Evolutionary conservation across 2,113 vertebrate species (phyloP).

Genomic region (Spilogale gracilis): DNA sequence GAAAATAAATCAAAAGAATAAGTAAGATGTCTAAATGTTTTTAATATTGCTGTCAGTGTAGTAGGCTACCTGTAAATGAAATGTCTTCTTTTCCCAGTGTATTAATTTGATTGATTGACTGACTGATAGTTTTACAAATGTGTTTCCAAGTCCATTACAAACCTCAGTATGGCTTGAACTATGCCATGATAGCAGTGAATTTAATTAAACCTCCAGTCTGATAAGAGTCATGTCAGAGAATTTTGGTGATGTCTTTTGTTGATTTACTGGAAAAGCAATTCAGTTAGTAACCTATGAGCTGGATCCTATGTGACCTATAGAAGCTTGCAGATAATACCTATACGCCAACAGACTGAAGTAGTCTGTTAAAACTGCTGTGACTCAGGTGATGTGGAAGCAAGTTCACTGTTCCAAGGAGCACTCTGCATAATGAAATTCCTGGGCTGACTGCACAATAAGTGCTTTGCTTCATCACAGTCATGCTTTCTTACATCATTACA

Average conservation of each 20-base stretch:
- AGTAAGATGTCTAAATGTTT: conserved; percentile 84
- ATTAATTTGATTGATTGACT: conserved; percentile 82
- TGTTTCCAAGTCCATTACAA: conserved; percentile 80
- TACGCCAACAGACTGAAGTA: conserved; percentile 81
- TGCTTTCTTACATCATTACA: conserved; percentile 99
- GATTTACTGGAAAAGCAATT: conserved; percentile 80
- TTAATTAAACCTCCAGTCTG: conserved; percentile 74
- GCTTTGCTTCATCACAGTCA: conserved; percentile 97
- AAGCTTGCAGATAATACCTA: conserved; percentile 80
- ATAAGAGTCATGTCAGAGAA: conserved; percentile 77
- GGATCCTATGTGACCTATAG: conserved; percentile 79
- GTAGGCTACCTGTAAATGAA: conserved; percentile 81
- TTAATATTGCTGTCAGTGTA: conserved; percentile 82
- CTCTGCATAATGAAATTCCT: conserved; percentile 90
- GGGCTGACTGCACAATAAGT: conserved; percentile 90
- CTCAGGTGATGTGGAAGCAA: conserved; percentile 83
- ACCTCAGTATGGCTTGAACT: conserved; percentile 75
- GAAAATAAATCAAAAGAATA: conserved; percentile 83
- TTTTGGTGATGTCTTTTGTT: conserved; percentile 81
- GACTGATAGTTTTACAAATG: conserved; percentile 80
- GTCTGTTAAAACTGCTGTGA: conserved; percentile 83
- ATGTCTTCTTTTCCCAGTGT: conserved; percentile 82
- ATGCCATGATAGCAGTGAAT: conserved; percentile 72
- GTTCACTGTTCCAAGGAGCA: conserved; percentile 87
- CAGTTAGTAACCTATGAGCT: conserved; percentile 78